These are phyloP conservation scores for Gallinago media DNA, from an alignment of 2,113 vertebrate species.

Conservation along the genomic window DNA sequence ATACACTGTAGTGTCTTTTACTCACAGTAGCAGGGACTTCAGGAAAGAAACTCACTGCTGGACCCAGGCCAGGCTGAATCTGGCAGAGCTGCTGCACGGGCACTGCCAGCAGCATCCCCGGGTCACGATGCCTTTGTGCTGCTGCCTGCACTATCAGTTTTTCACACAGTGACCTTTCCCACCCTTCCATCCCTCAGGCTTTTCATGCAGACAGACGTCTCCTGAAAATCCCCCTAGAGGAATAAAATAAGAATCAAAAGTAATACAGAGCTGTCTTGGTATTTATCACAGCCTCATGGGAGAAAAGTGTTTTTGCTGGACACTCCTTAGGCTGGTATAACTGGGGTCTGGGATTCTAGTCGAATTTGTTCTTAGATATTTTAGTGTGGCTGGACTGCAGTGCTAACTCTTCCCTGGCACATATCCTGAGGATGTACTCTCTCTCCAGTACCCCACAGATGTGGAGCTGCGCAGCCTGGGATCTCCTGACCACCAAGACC, in stretches of 20 bases:
- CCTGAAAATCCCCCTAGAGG: not conserved
- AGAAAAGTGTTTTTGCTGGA: not conserved
- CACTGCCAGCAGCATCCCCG: not conserved
- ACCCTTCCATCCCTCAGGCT: not conserved
- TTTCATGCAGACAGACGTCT: not conserved
- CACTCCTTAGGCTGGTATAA: not conserved
- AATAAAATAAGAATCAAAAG: not conserved
- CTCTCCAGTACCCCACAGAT: fast-evolving
- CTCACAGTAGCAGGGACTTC: not conserved
- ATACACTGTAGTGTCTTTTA: not conserved
- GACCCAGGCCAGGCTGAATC: not conserved
- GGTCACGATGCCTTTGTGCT: fast-evolving
- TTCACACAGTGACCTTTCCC: not conserved
- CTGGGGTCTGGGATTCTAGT: not conserved
- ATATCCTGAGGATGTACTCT: not conserved
- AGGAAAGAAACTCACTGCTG: not conserved
- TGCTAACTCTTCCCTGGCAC: not conserved
- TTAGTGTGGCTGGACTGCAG: not conserved
- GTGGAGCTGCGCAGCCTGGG: not conserved
- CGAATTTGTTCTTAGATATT: not conserved
- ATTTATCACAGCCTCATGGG: not conserved
- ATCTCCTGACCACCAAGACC: not conserved
- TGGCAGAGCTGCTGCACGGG: not conserved
- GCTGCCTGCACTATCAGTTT: not conserved
- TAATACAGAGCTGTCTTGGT: not conserved